Evolutionary conservation across 2,888 invertebrate species (phyloP).

Genomic region (Chalcosyrphus nemorum): DNA sequence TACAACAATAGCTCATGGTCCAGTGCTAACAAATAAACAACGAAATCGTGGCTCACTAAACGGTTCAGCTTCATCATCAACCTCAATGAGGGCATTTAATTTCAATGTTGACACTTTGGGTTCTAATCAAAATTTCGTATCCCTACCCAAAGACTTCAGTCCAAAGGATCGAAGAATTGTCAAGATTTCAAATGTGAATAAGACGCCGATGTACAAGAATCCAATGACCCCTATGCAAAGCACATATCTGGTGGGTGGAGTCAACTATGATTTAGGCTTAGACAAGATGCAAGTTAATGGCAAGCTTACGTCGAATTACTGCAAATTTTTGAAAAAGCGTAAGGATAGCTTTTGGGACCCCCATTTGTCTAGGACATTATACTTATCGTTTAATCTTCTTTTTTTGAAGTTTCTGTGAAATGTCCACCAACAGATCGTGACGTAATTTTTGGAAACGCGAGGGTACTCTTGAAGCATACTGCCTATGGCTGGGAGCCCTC

Average conservation of each 20-base stretch:
- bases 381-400: too few relatives aligned
- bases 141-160: not conserved
- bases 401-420: constrained; percentile 41
- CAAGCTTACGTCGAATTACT: constrained; percentile 5
- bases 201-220: constrained; percentile 15
- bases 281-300: not conserved
- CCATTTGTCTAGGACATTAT: too few relatives aligned
- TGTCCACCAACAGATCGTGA: constrained; percentile 49
- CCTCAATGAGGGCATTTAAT: constrained; percentile 54
- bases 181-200: not conserved
- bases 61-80: constrained; percentile 19
- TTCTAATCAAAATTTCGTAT: constrained; percentile 29
- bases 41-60: not conserved
- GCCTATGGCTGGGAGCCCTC: constrained; percentile 53
- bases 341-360: too few relatives aligned
- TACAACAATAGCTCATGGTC: not conserved
- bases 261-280: constrained; percentile 11
- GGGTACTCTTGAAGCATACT: constrained; percentile 3
- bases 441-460: constrained; percentile 49
- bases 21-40: not conserved
- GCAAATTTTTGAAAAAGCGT: constrained; percentile 27
- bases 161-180: constrained; percentile 44
- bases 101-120: constrained; percentile 40
- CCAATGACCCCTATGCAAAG: constrained; percentile 4
- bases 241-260: constrained; percentile 35